These are phyloP conservation scores for Rhynchopsitta pachyrhyncha DNA, from an alignment of 2,113 vertebrate species.

Conservation along the genomic window DNA sequence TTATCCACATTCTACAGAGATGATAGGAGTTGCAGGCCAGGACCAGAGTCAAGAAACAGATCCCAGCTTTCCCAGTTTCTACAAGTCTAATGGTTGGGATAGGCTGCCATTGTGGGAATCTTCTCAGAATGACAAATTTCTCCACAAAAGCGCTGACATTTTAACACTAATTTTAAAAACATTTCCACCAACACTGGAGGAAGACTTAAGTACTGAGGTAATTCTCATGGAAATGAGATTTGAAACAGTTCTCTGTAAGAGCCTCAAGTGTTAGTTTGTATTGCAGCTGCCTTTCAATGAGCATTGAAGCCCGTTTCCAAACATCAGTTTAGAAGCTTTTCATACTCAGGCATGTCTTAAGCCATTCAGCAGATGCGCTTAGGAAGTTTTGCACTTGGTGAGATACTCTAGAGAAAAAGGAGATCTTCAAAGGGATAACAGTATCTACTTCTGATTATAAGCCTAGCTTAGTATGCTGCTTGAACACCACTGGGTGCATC, in stretches of 20 bases:
- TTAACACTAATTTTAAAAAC: background rate
- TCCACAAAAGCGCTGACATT: background rate
- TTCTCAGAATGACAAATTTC: background rate
- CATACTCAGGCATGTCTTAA: background rate
- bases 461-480: background rate
- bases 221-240: background rate
- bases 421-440: slow-evolving; percentile 24
- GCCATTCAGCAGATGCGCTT: background rate
- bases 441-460: slow-evolving; percentile 29
- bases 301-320: background rate
- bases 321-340: background rate
- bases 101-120: background rate
- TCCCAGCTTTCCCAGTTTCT: background rate
- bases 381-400: background rate
- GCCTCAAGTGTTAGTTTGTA: background rate
- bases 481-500: background rate
- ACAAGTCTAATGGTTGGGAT: background rate
- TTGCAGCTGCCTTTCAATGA: background rate
- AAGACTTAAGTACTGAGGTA: background rate
- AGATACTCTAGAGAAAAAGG: background rate
- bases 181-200: background rate
- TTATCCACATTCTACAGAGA: background rate
- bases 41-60: background rate
- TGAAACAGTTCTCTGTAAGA: background rate
- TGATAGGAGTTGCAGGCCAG: background rate